Evolutionary conservation across 2,888 invertebrate genomes (phyloP).

Genomic region (Ormyrus rosae): DNA sequence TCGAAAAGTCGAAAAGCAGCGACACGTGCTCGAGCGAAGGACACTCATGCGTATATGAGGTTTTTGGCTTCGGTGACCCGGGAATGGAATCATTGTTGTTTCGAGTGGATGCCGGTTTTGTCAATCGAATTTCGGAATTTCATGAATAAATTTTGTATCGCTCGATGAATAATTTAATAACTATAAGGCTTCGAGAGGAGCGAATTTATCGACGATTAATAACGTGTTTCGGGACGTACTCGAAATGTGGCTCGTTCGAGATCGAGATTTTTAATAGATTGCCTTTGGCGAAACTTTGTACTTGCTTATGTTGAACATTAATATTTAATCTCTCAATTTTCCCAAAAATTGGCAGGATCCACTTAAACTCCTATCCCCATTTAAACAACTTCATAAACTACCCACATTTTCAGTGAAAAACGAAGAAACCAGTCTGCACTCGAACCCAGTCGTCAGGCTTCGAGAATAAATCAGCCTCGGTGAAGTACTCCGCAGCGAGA

Average conservation of each 20-base stretch:
- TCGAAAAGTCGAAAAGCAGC: constrained; percentile 49
- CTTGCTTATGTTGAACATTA: too few species aligned
- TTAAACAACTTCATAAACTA: not conserved
- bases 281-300: too few species aligned
- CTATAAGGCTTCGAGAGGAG: too few species aligned
- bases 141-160: constrained; percentile 27
- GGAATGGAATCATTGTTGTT: constrained; percentile 1
- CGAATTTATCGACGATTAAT: too few species aligned
- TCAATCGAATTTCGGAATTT: constrained; percentile 13
- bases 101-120: not conserved
- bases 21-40: constrained; percentile 47
- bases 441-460: not conserved
- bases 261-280: too few species aligned
- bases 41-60: not conserved
- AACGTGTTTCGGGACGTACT: too few species aligned
- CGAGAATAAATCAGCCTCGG: constrained; percentile 25
- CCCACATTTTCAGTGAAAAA: not conserved
- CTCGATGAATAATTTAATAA: constrained; percentile 29
- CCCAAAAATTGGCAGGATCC: too few species aligned
- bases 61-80: not conserved
- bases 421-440: too few species aligned
- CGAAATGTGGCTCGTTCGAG: too few species aligned
- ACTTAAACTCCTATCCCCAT: too few species aligned
- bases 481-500: not conserved
- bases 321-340: too few species aligned